phyloP scores from a whole-genome alignment of 2,113 vertebrate species.

The Scolopax mira region DNA sequence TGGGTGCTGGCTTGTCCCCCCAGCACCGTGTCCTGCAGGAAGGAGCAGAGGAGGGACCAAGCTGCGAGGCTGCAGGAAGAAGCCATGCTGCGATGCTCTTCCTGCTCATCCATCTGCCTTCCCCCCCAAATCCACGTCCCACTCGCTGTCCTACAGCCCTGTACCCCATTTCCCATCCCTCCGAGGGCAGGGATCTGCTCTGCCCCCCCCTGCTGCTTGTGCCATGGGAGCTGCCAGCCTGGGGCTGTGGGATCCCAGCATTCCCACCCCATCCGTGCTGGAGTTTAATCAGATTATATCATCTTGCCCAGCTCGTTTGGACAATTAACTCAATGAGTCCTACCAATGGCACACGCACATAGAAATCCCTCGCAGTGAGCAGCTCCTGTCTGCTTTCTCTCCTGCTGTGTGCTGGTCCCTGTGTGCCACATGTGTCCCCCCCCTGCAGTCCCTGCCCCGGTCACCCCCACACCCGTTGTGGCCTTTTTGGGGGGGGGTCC shows the following conservation, averaged over 20 bases:
- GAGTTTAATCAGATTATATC: background rate
- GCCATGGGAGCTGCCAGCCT: background rate
- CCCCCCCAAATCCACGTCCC: background rate
- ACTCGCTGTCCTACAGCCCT: accelerated
- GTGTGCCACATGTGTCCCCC: accelerated
- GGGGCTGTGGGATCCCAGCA: accelerated
- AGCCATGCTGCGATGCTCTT: background rate
- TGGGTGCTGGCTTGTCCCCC: background rate
- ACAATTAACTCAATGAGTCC: background rate
- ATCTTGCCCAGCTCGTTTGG: background rate
- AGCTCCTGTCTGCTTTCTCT: background rate
- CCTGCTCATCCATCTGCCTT: background rate
- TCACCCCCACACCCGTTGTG: background rate
- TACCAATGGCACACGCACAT: accelerated
- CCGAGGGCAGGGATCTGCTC: accelerated
- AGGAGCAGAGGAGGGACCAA: background rate
- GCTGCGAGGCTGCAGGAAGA: background rate
- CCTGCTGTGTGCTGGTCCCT: accelerated
- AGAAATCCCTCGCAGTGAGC: background rate
- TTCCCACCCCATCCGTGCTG: background rate
- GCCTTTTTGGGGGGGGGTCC: background rate
- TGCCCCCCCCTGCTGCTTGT: background rate
- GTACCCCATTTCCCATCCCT: accelerated
- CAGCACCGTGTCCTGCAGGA: background rate
- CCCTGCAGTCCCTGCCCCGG: background rate